Percentiles rank a stretch among this genome's conserved stretches.
phyloP scores from a whole-genome alignment of 2,888 invertebrate species.

The Hydroisotoma schaefferi region DNA sequence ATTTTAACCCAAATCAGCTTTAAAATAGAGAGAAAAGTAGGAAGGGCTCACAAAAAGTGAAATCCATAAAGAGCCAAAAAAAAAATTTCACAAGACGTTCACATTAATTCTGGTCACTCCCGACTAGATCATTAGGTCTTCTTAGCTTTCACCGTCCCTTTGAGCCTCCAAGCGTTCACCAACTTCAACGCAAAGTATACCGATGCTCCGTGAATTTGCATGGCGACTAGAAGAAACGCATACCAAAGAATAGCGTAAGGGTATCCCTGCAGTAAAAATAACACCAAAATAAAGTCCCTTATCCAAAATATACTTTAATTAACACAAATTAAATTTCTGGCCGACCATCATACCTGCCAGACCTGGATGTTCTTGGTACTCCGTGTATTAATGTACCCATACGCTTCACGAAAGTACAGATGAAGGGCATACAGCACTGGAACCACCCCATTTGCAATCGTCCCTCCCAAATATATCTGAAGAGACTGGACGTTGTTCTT shows the following conservation, averaged over 20 bases:
- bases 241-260: constrained; percentile 92
- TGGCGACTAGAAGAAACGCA: constrained; percentile 77
- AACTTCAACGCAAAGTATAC: constrained; percentile 79
- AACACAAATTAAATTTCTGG: not conserved
- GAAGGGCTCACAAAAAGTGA: too few relatives aligned
- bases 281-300: not conserved
- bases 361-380: constrained; percentile 66
- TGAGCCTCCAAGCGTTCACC: constrained; percentile 71
- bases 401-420: constrained; percentile 80
- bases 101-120: too few relatives aligned
- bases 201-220: constrained; percentile 85
- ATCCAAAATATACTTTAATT: constrained; percentile 19
- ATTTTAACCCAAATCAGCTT: too few relatives aligned
- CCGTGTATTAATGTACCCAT: constrained; percentile 69
- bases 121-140: constrained; percentile 62
- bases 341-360: constrained; percentile 68
- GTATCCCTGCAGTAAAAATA: constrained; percentile 62
- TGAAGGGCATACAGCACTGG: constrained; percentile 76
- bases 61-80: too few relatives aligned
- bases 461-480: constrained; percentile 76
- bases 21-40: too few relatives aligned
- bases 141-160: constrained; percentile 53
- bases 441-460: constrained; percentile 69
- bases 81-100: too few relatives aligned
- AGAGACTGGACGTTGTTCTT: constrained; percentile 75